Conservation (phyloP, 1,140 invertebrate species). For the Trichogramma pretiosum region DNA sequence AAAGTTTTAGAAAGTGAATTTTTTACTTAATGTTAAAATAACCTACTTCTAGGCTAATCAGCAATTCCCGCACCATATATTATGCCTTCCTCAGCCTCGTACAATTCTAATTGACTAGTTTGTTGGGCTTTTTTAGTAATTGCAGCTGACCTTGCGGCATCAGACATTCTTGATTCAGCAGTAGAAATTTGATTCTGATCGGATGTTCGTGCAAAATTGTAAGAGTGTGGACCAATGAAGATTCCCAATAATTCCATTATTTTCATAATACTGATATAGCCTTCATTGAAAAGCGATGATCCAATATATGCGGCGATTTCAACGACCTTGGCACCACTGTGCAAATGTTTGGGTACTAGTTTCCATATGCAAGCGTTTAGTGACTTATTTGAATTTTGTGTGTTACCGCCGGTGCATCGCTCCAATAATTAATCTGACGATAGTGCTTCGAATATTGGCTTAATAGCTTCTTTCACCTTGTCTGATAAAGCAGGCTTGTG, state of each 20-base stretch:
- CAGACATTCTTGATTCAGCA: no score
- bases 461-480: not conserved
- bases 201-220: no score
- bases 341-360: slow-evolving; percentile 11
- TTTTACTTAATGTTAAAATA: no score
- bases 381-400: slow-evolving; percentile 24
- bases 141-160: no score
- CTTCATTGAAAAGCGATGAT: not conserved
- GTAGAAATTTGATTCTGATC: no score
- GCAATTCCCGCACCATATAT: no score
- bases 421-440: slow-evolving; percentile 4
- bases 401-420: slow-evolving; percentile 19
- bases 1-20: no score
- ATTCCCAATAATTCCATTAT: not conserved
- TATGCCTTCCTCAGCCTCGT: no score
- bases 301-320: slow-evolving; percentile 9
- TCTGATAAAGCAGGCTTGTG: not conserved
- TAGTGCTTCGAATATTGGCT: not conserved
- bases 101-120: no score
- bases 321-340: slow-evolving; percentile 9
- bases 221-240: no score
- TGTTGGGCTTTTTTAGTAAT: no score
- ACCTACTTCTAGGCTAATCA: no score
- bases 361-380: slow-evolving; percentile 17
- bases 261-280: not conserved